These are phyloP conservation scores for Geotrupes spiniger DNA, from an alignment of 2,888 invertebrate species.

Conservation along the genomic window DNA sequence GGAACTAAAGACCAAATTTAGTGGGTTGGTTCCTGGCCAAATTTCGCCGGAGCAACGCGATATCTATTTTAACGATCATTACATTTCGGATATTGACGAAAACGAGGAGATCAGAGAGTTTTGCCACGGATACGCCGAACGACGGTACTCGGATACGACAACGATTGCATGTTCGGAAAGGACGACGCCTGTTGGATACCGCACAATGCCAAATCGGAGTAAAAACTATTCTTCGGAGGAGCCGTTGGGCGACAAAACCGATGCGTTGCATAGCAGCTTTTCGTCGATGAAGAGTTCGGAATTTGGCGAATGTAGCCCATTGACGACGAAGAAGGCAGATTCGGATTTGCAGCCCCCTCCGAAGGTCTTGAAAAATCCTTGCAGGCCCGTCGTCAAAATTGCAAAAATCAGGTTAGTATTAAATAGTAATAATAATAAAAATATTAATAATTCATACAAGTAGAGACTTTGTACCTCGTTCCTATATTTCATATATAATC, in stretches of 20 bases:
- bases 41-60: constrained; percentile 8
- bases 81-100: constrained; percentile 49
- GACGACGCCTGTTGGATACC: constrained; percentile 7
- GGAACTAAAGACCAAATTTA: constrained; percentile 31
- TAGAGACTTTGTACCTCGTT: too few species aligned
- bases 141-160: constrained; percentile 25
- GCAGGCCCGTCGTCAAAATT: constrained; percentile 44
- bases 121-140: constrained; percentile 36
- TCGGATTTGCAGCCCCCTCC: constrained; percentile 24
- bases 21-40: constrained; percentile 4
- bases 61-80: constrained; percentile 43
- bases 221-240: not conserved
- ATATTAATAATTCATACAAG: not conserved
- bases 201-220: constrained; percentile 6
- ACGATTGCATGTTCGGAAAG: constrained; percentile 11
- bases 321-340: constrained; percentile 24
- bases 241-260: constrained; percentile 15
- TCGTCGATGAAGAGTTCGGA: constrained; percentile 46
- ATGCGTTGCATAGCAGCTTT: constrained; percentile 34
- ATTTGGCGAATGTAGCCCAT: constrained; percentile 35
- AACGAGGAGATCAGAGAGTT: constrained; percentile 47
- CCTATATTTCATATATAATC: too few species aligned
- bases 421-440: not conserved
- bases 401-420: constrained; percentile 46
- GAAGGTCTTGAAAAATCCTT: constrained; percentile 43